These are phyloP conservation scores for Ranitomeya imitator DNA, from an alignment of 2,113 vertebrate genomes.

Conservation along the genomic window DNA sequence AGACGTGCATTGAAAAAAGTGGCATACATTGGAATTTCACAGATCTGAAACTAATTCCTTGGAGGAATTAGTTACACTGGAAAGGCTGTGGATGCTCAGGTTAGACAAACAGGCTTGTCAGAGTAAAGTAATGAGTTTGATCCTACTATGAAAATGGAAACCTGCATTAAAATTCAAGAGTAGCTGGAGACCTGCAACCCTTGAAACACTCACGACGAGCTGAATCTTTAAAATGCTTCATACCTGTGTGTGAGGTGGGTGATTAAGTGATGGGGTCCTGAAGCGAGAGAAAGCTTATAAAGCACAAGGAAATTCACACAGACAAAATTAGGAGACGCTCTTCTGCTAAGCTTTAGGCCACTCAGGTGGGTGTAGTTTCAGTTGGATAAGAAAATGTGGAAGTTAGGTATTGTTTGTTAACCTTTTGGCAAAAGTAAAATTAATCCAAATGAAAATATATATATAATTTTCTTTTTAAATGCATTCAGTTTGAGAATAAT, in stretches of 20 bases:
- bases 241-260: background rate
- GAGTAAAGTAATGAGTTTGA: slow-evolving; percentile 53
- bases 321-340: background rate
- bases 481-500: no score
- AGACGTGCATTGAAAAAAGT: slow-evolving; percentile 45
- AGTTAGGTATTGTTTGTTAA: background rate
- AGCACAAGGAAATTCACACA: background rate
- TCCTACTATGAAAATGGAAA: slow-evolving; percentile 46
- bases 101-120: slow-evolving; percentile 57
- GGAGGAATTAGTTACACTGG: slow-evolving; percentile 52
- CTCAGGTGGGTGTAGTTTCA: background rate
- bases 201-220: background rate
- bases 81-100: slow-evolving; percentile 51
- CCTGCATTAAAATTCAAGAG: slow-evolving; percentile 52
- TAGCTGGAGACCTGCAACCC: slow-evolving; percentile 5
- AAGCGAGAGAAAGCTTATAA: background rate
- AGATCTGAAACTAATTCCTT: slow-evolving; percentile 52
- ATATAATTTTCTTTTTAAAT: no score
- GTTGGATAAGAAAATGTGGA: background rate
- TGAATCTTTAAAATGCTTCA: slow-evolving; percentile 3
- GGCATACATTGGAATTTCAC: slow-evolving; percentile 48
- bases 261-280: background rate
- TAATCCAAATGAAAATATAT: no score
- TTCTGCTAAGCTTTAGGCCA: background rate
- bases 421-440: no score